phyloP scores from a whole-genome alignment of 2,888 invertebrate species.

The Phortica magna region DNA sequence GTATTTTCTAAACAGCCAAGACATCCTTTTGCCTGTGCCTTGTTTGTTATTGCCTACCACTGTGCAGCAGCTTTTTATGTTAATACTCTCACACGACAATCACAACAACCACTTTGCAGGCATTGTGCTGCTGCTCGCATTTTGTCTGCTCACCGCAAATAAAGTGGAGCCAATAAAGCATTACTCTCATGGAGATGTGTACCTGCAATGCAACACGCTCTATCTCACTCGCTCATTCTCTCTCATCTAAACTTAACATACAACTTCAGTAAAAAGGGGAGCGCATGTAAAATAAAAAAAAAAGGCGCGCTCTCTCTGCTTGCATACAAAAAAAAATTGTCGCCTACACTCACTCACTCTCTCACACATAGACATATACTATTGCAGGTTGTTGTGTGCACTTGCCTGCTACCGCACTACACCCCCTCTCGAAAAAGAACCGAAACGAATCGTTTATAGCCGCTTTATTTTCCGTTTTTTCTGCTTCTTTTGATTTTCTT shows the following conservation, averaged over 20 bases:
- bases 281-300: neutral
- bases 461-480: constrained; percentile 68
- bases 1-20: no score
- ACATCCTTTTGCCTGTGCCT: neutral
- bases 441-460: constrained; percentile 47
- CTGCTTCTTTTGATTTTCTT: constrained; percentile 33
- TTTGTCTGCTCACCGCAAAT: neutral
- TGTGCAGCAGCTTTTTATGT: constrained; percentile 11
- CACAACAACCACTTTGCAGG: constrained; percentile 62
- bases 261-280: neutral
- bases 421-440: constrained; percentile 26
- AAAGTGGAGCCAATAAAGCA: constrained; percentile 17
- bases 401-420: neutral
- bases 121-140: constrained; percentile 46
- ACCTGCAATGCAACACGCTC: neutral
- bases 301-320: constrained; percentile 35
- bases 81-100: constrained; percentile 9
- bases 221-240: neutral
- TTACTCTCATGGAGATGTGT: constrained; percentile 39
- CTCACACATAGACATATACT: neutral
- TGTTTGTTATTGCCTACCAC: constrained; percentile 36
- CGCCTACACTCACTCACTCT: neutral
- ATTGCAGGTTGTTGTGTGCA: neutral
- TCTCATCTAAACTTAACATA: constrained; percentile 36
- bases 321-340: constrained; percentile 10